These are phyloP conservation scores for Drosophila orena DNA, from an alignment of 1,140 invertebrate genomes.

Conservation along the genomic window DNA sequence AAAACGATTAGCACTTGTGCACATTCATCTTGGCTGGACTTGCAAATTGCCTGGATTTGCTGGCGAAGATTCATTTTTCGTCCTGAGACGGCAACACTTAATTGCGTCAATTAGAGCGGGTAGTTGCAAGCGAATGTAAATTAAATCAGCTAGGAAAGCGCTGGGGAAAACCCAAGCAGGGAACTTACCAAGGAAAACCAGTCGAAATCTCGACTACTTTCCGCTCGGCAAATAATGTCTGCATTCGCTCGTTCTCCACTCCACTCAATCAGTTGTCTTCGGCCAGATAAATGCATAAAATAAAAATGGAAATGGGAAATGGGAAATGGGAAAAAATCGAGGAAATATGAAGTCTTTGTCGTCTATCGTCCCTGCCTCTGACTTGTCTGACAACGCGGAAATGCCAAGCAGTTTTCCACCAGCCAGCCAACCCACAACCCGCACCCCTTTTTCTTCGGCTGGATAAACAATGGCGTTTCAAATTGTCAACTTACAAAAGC, in stretches of 20 bases:
- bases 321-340: constrained; percentile 19
- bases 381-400: constrained; percentile 78
- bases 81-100: constrained; percentile 40
- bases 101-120: constrained; percentile 63
- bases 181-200: constrained; percentile 15
- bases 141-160: background rate
- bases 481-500: constrained; percentile 81
- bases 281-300: constrained; percentile 45
- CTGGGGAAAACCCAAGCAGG: no score
- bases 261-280: constrained; percentile 45
- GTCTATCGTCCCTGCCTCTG: constrained; percentile 57
- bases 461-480: constrained; percentile 70
- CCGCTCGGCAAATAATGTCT: constrained; percentile 1
- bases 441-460: constrained; percentile 6
- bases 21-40: constrained; percentile 31
- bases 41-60: constrained; percentile 47
- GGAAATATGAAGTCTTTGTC: constrained; percentile 62
- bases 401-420: constrained; percentile 58
- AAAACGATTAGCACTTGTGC: constrained; percentile 18
- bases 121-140: constrained; percentile 36
- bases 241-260: constrained; percentile 10
- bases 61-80: constrained; percentile 52
- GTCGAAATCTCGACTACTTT: constrained; percentile 8
- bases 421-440: background rate
- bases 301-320: constrained; percentile 13